phyloP scores from a whole-genome alignment of 2,888 invertebrate species.

The Conops quadrifasciatus region DNA sequence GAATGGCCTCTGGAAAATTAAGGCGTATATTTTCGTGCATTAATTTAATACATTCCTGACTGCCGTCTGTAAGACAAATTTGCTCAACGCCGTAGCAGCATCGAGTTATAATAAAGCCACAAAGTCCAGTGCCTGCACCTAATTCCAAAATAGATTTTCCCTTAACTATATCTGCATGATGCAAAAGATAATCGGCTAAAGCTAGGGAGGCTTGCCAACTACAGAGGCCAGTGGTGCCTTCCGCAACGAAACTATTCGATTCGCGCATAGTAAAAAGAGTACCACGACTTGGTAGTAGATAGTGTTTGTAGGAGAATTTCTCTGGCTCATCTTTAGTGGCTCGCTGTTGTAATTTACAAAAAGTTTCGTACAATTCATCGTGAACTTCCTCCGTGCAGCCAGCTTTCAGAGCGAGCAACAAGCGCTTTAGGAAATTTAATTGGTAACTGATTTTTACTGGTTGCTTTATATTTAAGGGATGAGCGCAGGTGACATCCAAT shows the following conservation, averaged over 20 bases:
- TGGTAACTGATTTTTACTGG: conserved; percentile 73
- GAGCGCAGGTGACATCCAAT: conserved; percentile 70
- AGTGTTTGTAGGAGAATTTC: conserved; percentile 72
- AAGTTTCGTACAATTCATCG: conserved; percentile 72
- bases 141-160: conserved; percentile 75
- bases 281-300: conserved; percentile 58
- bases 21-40: conserved; percentile 72
- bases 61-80: conserved; percentile 76
- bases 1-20: conserved; percentile 65
- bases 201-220: conserved; percentile 82
- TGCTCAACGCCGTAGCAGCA: conserved; percentile 68
- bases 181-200: conserved; percentile 76
- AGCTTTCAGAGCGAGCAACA: conserved; percentile 70
- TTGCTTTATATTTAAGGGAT: conserved; percentile 67
- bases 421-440: conserved; percentile 72
- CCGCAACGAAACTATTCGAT: conserved; percentile 75
- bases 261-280: conserved; percentile 72
- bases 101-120: conserved; percentile 72
- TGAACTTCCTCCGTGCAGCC: conserved; percentile 68
- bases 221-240: conserved; percentile 76
- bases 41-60: conserved; percentile 71
- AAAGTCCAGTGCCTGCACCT: conserved; percentile 80
- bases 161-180: conserved; percentile 67
- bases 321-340: conserved; percentile 37
- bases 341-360: conserved; percentile 64